Evolutionary conservation across 2,888 invertebrate genomes (phyloP).

Genomic region (Neoaliturus tenellus): DNA sequence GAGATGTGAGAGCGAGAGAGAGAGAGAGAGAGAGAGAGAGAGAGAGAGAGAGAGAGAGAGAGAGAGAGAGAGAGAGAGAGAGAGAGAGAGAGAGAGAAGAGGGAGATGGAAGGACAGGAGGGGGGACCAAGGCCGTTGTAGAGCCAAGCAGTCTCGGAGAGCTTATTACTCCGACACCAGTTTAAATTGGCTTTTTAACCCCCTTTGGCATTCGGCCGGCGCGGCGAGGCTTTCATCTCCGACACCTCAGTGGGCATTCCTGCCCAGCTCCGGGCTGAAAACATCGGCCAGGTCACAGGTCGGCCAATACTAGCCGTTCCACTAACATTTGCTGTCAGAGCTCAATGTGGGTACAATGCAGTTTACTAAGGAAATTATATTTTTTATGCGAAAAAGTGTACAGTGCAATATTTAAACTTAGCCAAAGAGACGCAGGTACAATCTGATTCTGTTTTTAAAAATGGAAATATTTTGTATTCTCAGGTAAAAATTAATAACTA

Average conservation of each 20-base stretch:
- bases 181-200: slow-evolving; percentile 61
- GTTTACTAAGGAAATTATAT: too few species aligned
- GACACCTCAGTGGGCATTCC: slow-evolving; percentile 55
- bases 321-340: slow-evolving; percentile 24
- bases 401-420: too few species aligned
- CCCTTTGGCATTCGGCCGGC: slow-evolving; percentile 59
- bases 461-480: too few species aligned
- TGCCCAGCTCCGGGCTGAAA: slow-evolving; percentile 26
- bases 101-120: slow-evolving; percentile 8
- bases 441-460: too few species aligned
- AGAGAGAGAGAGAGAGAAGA: slow-evolving; percentile 44
- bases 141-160: slow-evolving; percentile 56
- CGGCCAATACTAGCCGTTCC: slow-evolving; percentile 13
- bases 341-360: too few species aligned
- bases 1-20: slow-evolving; percentile 20
- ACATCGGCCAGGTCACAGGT: slow-evolving; percentile 51
- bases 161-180: slow-evolving; percentile 58
- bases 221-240: slow-evolving; percentile 58
- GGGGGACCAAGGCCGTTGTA: slow-evolving; percentile 34
- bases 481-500: too few species aligned
- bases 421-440: too few species aligned
- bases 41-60: slow-evolving; percentile 33
- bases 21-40: slow-evolving; percentile 47
- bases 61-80: slow-evolving; percentile 35
- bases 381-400: too few species aligned